A percentile compares a stretch with the other conserved stretches of the same genome.
Conservation (phyloP, 2,797 vertebrate genomes). For the Sciurus carolinensis region DNA sequence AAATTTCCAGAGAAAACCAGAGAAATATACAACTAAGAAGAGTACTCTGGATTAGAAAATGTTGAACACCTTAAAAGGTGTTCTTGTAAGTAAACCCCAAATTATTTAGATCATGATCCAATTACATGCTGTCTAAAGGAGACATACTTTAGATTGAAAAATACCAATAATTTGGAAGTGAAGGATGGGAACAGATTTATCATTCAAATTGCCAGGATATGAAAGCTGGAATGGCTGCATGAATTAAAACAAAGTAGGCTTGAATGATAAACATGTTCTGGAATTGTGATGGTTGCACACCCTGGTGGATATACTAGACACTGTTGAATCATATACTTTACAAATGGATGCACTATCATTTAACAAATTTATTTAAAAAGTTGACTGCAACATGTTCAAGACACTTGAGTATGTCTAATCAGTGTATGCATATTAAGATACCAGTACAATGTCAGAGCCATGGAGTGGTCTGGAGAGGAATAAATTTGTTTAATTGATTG, state of each 20-base stretch:
- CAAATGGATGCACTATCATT: neutral
- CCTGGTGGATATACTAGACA: neutral
- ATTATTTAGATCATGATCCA: neutral
- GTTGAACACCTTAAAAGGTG: neutral
- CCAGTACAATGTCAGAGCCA: neutral
- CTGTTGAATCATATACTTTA: neutral
- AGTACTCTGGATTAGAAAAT: neutral
- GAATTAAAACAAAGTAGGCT: neutral
- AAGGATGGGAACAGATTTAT: neutral
- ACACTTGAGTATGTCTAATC: neutral
- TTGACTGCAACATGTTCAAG: neutral
- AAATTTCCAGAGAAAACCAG: neutral
- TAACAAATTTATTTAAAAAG: neutral
- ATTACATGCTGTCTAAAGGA: neutral
- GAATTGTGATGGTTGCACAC: neutral
- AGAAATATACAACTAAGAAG: neutral
- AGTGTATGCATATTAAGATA: neutral
- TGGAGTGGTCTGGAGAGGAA: neutral
- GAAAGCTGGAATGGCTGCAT: neutral
- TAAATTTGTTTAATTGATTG: neutral
- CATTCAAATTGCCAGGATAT: neutral
- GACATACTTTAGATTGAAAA: neutral
- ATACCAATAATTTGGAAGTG: neutral
- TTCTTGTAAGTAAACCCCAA: neutral
- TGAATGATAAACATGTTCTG: slow-evolving; percentile 11